Conservation (phyloP, 2,888 invertebrate genomes). For the Euplexia lucipara region DNA sequence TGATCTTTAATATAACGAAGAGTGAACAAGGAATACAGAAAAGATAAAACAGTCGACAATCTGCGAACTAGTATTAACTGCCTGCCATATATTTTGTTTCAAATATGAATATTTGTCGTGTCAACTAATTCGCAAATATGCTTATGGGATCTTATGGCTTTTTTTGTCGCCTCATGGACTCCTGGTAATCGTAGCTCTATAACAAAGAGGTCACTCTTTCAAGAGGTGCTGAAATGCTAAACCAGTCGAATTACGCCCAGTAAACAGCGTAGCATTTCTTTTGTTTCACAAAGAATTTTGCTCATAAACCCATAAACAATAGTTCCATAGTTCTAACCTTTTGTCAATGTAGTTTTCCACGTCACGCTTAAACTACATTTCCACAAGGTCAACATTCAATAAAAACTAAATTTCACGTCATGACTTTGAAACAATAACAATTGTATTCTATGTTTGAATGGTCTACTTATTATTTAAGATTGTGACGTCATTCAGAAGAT, state of each 20-base stretch:
- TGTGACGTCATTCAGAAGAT: conserved; percentile 22
- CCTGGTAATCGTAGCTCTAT: too few relatives aligned
- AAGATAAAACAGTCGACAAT: too few relatives aligned
- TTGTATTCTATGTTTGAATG: conserved; percentile 12
- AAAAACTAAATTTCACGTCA: conserved; percentile 10
- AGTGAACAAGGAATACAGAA: too few relatives aligned
- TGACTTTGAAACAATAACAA: background rate
- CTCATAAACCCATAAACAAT: background rate
- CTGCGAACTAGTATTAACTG: too few relatives aligned
- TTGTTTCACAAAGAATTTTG: background rate
- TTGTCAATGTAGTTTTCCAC: conserved; percentile 10
- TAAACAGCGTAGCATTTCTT: background rate
- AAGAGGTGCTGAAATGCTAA: too few relatives aligned
- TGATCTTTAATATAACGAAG: too few relatives aligned
- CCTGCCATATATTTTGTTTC: too few relatives aligned
- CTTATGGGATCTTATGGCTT: too few relatives aligned
- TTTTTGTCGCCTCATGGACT: too few relatives aligned
- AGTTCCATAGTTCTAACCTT: conserved; percentile 4
- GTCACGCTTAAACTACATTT: conserved; percentile 12
- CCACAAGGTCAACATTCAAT: conserved; percentile 27
- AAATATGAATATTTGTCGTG: too few relatives aligned
- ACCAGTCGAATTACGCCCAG: background rate
- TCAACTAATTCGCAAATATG: too few relatives aligned
- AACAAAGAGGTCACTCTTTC: too few relatives aligned
- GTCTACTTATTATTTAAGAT: conserved; percentile 25